A percentile compares a stretch with the other conserved stretches of the same genome.
Evolutionary conservation across 2,113 vertebrate species (phyloP).

Genomic region (Paramormyrops kingsleyae): DNA sequence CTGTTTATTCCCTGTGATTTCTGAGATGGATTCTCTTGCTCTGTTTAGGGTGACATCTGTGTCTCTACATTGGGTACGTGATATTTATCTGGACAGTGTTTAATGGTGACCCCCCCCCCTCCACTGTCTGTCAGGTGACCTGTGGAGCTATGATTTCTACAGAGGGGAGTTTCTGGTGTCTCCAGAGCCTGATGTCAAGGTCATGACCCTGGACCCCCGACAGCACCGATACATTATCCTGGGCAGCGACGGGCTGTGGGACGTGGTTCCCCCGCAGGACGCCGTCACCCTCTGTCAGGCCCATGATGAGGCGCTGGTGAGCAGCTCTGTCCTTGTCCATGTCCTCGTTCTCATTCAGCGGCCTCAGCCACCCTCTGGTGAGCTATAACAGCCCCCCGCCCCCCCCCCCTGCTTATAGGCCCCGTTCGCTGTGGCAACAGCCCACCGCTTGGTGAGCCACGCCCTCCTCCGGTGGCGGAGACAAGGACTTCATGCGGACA

Average conservation of each 20-base stretch:
- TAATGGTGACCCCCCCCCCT: too few species aligned
- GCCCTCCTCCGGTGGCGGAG: constrained; percentile 82
- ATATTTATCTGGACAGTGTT: background rate
- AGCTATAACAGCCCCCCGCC: background rate
- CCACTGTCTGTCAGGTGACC: constrained; percentile 66
- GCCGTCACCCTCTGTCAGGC: constrained; percentile 91
- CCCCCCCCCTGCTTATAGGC: constrained; percentile 55
- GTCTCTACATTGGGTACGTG: background rate
- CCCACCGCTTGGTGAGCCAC: constrained; percentile 80
- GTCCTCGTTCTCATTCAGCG: background rate
- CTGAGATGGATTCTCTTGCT: background rate
- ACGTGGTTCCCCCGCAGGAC: constrained; percentile 93
- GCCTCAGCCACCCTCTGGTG: background rate
- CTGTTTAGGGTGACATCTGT: background rate
- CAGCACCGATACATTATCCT: constrained; percentile 89
- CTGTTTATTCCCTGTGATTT: too few species aligned
- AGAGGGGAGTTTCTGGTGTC: constrained; percentile 95
- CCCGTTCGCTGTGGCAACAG: constrained; percentile 77
- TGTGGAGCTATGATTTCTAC: constrained; percentile 99
- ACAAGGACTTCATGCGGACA: background rate
- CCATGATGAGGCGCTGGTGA: constrained; percentile 74
- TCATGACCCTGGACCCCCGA: constrained; percentile 84
- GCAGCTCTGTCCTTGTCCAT: background rate
- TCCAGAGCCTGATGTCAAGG: constrained; percentile 89
- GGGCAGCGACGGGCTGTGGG: constrained; percentile 94